Evolutionary conservation across 2,797 vertebrate species (phyloP).

Genomic region (Silurus aristotelis): DNA sequence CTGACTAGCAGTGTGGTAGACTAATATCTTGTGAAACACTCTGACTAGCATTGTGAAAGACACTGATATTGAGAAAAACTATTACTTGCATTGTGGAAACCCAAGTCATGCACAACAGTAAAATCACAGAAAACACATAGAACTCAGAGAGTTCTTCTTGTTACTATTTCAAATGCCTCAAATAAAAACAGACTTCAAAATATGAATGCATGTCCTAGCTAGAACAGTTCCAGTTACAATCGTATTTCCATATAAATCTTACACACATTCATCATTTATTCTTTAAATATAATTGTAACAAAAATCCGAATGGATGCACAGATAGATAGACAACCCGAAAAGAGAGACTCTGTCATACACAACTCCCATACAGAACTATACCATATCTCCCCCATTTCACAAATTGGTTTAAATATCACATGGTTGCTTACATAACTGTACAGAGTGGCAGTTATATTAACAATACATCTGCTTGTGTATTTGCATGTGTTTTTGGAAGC

Average conservation of each 20-base stretch:
- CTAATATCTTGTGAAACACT: background rate
- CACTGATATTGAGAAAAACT: too few species aligned
- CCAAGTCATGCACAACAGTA: background rate
- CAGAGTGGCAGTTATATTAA: background rate
- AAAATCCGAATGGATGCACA: background rate
- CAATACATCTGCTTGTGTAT: background rate
- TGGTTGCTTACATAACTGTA: background rate
- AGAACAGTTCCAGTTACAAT: too few species aligned
- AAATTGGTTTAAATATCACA: slow-evolving; percentile 15
- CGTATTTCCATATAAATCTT: background rate
- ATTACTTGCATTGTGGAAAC: background rate
- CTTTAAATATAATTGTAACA: background rate
- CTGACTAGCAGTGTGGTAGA: background rate
- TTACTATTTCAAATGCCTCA: background rate
- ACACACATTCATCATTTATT: background rate
- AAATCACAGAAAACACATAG: background rate
- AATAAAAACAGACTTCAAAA: too few species aligned
- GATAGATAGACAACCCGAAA: background rate
- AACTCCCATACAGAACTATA: background rate
- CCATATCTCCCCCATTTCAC: background rate
- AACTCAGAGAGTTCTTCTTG: background rate
- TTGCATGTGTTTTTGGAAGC: background rate
- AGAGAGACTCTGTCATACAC: background rate
- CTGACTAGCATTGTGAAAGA: too few species aligned
- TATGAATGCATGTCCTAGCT: background rate